phyloP scores from a whole-genome alignment of 2,113 vertebrate species.

The Pseudopodoces humilis region DNA sequence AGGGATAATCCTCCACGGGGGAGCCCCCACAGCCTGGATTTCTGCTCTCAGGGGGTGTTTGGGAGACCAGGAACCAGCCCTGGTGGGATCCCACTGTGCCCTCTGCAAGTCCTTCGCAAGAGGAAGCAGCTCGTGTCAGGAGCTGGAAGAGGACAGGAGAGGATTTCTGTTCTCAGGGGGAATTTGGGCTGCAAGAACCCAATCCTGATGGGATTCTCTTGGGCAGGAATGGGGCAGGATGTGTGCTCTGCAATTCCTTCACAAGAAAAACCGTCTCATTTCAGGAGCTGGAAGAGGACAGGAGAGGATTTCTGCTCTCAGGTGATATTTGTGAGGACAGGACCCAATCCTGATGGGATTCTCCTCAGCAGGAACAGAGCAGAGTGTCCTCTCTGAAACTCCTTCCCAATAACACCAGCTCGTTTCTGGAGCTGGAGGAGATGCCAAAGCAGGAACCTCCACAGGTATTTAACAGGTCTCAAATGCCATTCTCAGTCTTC shows the following conservation, averaged over 20 bases:
- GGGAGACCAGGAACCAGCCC: neutral
- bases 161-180: neutral
- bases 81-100: neutral
- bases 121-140: no score
- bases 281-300: no score
- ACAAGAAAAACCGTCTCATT: no score
- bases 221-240: accelerated
- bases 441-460: neutral
- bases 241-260: neutral
- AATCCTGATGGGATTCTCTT: neutral
- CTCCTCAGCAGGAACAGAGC: neutral
- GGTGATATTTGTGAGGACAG: neutral
- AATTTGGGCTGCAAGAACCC: accelerated
- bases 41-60: accelerated
- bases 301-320: neutral
- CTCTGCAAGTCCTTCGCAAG: neutral
- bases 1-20: neutral
- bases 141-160: no score
- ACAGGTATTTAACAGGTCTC: neutral
- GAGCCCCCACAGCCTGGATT: neutral
- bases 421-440: neutral
- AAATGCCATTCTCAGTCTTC: neutral
- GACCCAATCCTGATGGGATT: neutral
- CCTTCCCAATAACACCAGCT: neutral
- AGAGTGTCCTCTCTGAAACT: neutral